Evolutionary conservation across 2,797 vertebrate genomes (phyloP), one percentile per base, ranked within the genome.

Genomic region (Rhinophrynus dorsalis): DNA sequence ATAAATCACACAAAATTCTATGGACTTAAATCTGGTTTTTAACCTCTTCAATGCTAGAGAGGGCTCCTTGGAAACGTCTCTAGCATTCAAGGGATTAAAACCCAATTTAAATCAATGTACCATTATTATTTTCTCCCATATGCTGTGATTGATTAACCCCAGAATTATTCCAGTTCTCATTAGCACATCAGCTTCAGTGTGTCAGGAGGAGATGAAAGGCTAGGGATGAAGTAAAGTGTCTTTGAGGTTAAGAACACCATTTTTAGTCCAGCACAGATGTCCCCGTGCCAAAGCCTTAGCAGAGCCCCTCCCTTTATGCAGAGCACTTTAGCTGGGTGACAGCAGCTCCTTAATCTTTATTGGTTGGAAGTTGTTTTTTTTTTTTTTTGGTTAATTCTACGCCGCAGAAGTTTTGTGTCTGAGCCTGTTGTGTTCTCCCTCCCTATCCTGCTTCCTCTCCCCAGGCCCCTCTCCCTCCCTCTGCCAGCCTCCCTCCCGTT

Each of bases 341-440:
- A 64, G 33, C 17, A 3, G 18, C 38, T 29, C 18, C 30, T n/a
- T 18, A 32, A 7, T 29, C 10, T 55, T 47, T 44, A 70, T 75
- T 75, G 74, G 74, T 13, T 66, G 48, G 55, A 70, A 75, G 74
- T 75, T 75, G 18, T 61, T 56, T 59, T 30, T n/a, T n/a, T n/a
- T n/a, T n/a, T n/a, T n/a, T n/a, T n/a, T n/a, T n/a, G n/a, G n/a
- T n/a, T n/a, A n/a, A 54, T 65, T 33, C 33, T 51, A 54, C 42
- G 62, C 61, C 24, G 55, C 20, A 54, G 66, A 72, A 72, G 24
- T 70, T 72, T 65, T 44, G n/a, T 66, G 70, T 73, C 26, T 67
- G 35, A 65, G 55, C 54, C 33, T 66, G 60, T 51, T 12, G n/a
- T n/a, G n/a, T 21, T 58, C 42, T 52, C 45, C 69, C 70, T 66